Evolutionary conservation across 2,113 vertebrate genomes (phyloP).

Genomic region (Pachypanchax playfairii): DNA sequence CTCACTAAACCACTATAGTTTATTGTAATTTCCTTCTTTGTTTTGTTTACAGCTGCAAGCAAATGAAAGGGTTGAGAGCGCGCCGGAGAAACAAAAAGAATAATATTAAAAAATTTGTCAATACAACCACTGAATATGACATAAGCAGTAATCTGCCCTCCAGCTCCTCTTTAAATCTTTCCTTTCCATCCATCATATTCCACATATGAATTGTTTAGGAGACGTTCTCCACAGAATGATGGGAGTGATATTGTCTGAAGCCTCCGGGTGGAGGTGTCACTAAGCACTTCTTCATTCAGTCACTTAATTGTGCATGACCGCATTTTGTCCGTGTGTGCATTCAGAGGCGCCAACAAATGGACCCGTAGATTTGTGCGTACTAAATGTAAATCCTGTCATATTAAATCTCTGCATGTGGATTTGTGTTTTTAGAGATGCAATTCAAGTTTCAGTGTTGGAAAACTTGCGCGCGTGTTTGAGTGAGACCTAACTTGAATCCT

Average conservation of each 20-base stretch:
- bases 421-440: background rate
- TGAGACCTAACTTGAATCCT: conserved; percentile 26
- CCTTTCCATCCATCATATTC: conserved; percentile 31
- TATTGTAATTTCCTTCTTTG: conserved; percentile 19
- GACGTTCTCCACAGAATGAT: conserved; percentile 42
- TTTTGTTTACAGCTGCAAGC: conserved; percentile 18
- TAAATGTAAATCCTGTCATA: conserved; percentile 4
- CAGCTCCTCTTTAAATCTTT: conserved; percentile 18
- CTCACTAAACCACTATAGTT: conserved; percentile 10
- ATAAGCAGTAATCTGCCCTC: conserved; percentile 4
- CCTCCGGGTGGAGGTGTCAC: conserved; percentile 35
- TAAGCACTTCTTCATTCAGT: conserved; percentile 15
- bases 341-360: background rate
- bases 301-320: conserved; percentile 23
- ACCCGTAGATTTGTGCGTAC: background rate
- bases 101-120: conserved; percentile 24
- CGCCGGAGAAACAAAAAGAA: conserved; percentile 8
- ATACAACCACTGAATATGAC: conserved; percentile 26
- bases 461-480: background rate
- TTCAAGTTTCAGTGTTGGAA: background rate
- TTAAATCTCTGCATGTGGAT: background rate
- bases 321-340: background rate
- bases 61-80: conserved; percentile 3
- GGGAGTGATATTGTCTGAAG: conserved; percentile 40
- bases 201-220: conserved; percentile 42